These are phyloP conservation scores for Cyclophora albipunctata DNA, from an alignment of 2,888 invertebrate genomes.

Conservation along the genomic window DNA sequence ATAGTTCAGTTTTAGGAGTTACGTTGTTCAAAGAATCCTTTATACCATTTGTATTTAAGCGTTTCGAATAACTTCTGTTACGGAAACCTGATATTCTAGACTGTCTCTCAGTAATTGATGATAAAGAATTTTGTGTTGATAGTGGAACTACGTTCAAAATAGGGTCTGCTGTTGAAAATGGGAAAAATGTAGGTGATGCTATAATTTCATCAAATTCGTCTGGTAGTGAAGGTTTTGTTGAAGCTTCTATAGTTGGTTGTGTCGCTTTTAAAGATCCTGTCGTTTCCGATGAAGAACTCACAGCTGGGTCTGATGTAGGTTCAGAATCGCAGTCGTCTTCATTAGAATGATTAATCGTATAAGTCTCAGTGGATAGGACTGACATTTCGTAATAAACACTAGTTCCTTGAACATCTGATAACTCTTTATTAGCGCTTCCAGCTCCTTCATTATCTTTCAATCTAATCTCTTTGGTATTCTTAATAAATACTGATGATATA, in stretches of 20 bases:
- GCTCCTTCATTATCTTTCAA: conserved; percentile 62
- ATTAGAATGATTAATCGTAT: conserved; percentile 46
- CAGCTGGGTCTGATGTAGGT: conserved; percentile 29
- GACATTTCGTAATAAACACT: conserved; percentile 72
- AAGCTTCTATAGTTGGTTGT: conserved; percentile 25
- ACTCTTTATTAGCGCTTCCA: conserved; percentile 48
- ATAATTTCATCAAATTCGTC: conserved; percentile 30
- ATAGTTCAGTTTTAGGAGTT: conserved; percentile 39
- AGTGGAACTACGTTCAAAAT: conserved; percentile 27
- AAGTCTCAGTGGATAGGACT: conserved; percentile 64
- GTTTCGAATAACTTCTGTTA: conserved; percentile 56
- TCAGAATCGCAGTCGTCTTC: conserved; percentile 63
- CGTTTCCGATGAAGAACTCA: conserved; percentile 46
- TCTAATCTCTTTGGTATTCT: conserved; percentile 72
- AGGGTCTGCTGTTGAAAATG: conserved; percentile 18
- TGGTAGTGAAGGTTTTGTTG: conserved; percentile 26
- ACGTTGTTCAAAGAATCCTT: conserved; percentile 62
- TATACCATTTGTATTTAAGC: conserved; percentile 45
- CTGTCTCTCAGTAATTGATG: conserved; percentile 38
- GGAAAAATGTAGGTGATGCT: conserved; percentile 32
- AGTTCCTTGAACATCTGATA: conserved; percentile 67
- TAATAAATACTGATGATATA: conserved; percentile 65
- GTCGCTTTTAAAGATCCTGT: conserved; percentile 37
- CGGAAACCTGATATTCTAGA: conserved; percentile 38
- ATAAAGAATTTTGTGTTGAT: conserved; percentile 40